Evolutionary conservation across 2,113 vertebrate species (phyloP), one percentile per base, ranked within the genome.

Genomic region (Heloderma charlesbogerti): DNA sequence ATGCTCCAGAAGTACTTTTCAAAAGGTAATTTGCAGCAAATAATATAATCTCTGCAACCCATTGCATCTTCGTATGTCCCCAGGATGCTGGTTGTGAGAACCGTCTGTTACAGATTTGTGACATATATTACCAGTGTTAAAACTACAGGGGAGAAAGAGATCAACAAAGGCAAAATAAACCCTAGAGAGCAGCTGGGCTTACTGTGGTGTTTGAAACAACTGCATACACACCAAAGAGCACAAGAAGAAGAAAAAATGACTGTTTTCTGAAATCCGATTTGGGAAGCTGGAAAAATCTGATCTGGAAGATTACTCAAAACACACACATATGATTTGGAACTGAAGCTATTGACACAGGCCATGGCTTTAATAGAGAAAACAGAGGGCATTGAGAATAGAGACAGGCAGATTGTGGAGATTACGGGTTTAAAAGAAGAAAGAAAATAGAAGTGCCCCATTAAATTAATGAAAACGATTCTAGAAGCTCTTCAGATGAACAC

Each of bases 241-340:
- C 48, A n/a, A 80, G 63, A 16, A 16, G 18, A 43, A 45, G 12
- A 45, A 45, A 27, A 88, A 5, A 81, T 37, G 43, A 69, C 25
- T 66, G 77, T 51, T 31, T 89, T 89, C 67, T 89, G 67, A 89
- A 89, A 89, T 57, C 48, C 48, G 57, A 89, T 89, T 89, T 82
- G 66, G 51, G 25, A 89, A 89, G 67, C 45, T 74, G 67, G 67
- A 20, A 83, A 89, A 83, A 89, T 89, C 79, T 37, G 63, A 82
- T 89, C 48, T 89, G 88, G 66, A 72, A 83, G 79, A 72, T 89
- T 79, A 89, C 79, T 83, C 79, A 89, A 48, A 69, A 72, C 34
- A 66, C 9, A 37, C 69, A 89, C 51, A 82, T 82, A 83, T 82
- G 48, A 89, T 89, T 89, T 89, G 67, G 43, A 88, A 72, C 79